Evolutionary conservation across 2,797 vertebrate species (phyloP), one percentile per base, ranked within the genome.

Genomic region (Arrhamphus sclerolepis): DNA sequence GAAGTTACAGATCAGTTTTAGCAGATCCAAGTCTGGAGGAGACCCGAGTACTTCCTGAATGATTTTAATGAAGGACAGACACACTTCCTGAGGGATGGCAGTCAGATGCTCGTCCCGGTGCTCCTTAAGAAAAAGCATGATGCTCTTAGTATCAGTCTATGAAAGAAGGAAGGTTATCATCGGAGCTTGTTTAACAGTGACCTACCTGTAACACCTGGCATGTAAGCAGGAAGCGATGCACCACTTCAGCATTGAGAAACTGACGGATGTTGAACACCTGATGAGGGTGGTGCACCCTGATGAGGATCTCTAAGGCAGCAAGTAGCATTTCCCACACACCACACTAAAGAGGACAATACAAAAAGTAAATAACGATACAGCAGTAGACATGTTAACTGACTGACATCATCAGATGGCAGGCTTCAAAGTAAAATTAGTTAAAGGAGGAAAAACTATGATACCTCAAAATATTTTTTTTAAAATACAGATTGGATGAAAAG

Each of bases 41-140:
- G 97, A 99, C 39, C 98, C 98, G 55, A 99, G 93, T 1, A 99
- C 96, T 89, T 99, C 98, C 88, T 98, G 96, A 90, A 97, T 97
- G 87, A 99, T 98, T 92, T 96, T 98, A 86, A 99, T 94, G 80
- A 98, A 99, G 0, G 98, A 98, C 61, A 90, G 83, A 85, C 97
- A 98, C 72, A 99, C 97, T 2, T 96, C 95, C 75, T 89, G 94
- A n/a, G 97, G 94, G 70, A 99, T 93, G 62, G 93, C 92, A 31
- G 92, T 91, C 76, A 98, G 89, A 24, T 97, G 92, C 65, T 95
- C 95, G 55, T 98, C 96, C 82, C 92, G 95, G 79, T 99, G 94
- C 82, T 98, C 97, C 98, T 99, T 83, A 19, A 60, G 46, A 78
- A 38, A 62, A 21, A 72, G 70, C 53, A 22, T 0, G 19, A 56